Base-by-base conservation (phyloP, 1,140 invertebrate genomes). In the Pseudoatta argentina region DNA sequence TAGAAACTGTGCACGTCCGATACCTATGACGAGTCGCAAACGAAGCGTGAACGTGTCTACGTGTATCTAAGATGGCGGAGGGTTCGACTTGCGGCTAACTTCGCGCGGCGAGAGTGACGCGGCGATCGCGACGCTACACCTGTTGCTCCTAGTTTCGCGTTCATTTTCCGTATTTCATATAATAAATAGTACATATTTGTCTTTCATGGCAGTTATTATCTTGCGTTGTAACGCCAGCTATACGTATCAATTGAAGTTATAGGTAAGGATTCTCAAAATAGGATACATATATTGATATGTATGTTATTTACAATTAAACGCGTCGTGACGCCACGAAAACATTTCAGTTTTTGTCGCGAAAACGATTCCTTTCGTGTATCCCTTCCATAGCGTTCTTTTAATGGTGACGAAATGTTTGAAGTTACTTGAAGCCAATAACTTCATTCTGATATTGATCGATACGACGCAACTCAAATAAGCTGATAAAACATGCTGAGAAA, bases 91-190 rank as follows among this genome's bases (percentile, higher is more conserved):
- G 48, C 24, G 24, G 48, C 24, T 48, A 72, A 53, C 51, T 72
- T 72, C 16, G 30, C 67, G 44, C 67, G 39, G 21, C 30, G 30
- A n/a, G 16, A 55, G 27, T n/a, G 5, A 30, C 63, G 63, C 63
- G 18, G 16, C 7, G 48, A 39, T 39, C 39, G 48, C 44, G 66
- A 24, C 27, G 21, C 21, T 51, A 12, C 51, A 73, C 71, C 71
- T 73, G 53, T 73, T 73, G 71, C 71, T 73, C 53, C 30, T 39
- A 57, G 30, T n/a, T 57, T n/a, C 30, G 14, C 53, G n/a, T 16
- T 73, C 24, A 34, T 30, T 73, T 73, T 73, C 18, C 30, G 27
- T 14, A 72, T 72, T 73, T 57, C 12, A n/a, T 34, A 27, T 8
- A 57, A 73, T 18, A 39, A 73, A 57, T 73, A 73, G 7, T 73